Evolutionary conservation across 2,113 vertebrate genomes (phyloP).

Genomic region (Sinocyclocheilus rhinocerous): DNA sequence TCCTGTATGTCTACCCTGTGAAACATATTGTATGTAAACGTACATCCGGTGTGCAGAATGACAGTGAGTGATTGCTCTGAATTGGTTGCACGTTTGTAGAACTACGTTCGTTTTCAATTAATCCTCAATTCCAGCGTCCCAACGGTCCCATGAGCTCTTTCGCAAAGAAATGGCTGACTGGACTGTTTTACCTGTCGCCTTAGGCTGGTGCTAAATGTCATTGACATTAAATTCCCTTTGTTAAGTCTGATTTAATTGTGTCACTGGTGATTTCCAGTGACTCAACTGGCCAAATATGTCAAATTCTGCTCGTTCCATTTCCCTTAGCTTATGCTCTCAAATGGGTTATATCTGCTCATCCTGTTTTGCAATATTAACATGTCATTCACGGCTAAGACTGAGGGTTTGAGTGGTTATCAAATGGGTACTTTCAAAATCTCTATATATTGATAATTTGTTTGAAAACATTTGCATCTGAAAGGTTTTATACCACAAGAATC

Average conservation of each 20-base stretch:
- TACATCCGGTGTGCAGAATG: not conserved
- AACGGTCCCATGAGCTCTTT: slow-evolving; percentile 64
- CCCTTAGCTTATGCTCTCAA: slow-evolving; percentile 22
- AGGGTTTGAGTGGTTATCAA: not conserved
- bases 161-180: slow-evolving; percentile 86
- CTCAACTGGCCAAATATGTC: slow-evolving; percentile 50
- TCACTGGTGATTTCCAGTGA: slow-evolving; percentile 69
- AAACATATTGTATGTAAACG: not conserved
- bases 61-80: slow-evolving; percentile 36
- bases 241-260: slow-evolving; percentile 73
- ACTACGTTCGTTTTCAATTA: too few species aligned
- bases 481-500: not conserved
- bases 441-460: slow-evolving; percentile 20
- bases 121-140: slow-evolving; percentile 77
- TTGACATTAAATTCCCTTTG: slow-evolving; percentile 78
- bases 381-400: not conserved
- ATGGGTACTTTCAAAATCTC: not conserved
- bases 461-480: slow-evolving; percentile 25
- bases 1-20: not conserved
- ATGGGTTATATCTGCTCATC: not conserved
- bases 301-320: not conserved
- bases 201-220: slow-evolving; percentile 94
- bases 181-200: slow-evolving; percentile 90
- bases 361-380: slow-evolving; percentile 2
- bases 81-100: too few species aligned